Evolutionary conservation across 2,797 vertebrate species (phyloP).

Genomic region (Rhabdophis nuchalis): DNA sequence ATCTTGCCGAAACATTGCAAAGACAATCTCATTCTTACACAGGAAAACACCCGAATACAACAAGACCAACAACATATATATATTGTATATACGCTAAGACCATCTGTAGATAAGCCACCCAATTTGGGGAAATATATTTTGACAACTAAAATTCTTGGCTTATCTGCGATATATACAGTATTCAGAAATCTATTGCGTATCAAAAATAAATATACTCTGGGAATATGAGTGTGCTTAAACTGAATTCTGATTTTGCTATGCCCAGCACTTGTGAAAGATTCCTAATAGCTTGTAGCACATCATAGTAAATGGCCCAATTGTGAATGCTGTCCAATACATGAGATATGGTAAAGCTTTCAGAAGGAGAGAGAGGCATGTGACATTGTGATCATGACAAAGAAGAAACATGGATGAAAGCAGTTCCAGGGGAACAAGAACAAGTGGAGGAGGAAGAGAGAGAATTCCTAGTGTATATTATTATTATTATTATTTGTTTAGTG

Average conservation of each 20-base stretch:
- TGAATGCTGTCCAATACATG: neutral
- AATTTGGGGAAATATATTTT: neutral
- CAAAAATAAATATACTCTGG: neutral
- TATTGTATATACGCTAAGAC: neutral
- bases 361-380: neutral
- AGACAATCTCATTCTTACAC: too few relatives aligned
- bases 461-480: neutral
- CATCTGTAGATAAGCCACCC: neutral
- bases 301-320: rapidly evolving
- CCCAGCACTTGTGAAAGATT: neutral
- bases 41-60: too few relatives aligned
- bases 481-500: neutral
- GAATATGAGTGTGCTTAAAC: rapidly evolving
- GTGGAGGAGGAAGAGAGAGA: neutral
- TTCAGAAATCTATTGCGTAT: neutral
- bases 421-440: neutral
- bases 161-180: neutral
- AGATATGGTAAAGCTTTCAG: neutral
- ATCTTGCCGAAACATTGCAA: too few relatives aligned
- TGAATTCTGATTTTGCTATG: neutral
- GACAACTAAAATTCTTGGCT: neutral
- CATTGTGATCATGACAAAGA: neutral
- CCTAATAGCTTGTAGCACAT: neutral
- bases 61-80: neutral
- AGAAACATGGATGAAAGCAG: neutral